Evolutionary conservation across 1,140 invertebrate species (phyloP).

Genomic region (Philotrypesis tridentata): DNA sequence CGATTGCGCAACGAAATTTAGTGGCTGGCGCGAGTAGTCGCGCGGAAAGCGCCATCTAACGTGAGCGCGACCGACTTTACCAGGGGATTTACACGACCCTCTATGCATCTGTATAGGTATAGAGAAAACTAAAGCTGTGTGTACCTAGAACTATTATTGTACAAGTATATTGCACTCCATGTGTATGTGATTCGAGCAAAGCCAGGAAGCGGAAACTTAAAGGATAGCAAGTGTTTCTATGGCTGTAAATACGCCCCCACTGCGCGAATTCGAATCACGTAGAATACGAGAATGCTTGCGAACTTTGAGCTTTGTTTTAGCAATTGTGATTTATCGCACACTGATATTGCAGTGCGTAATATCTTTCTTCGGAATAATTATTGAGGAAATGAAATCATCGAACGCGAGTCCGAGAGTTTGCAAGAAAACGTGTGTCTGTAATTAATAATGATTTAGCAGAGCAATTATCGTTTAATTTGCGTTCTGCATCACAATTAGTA

Average conservation of each 20-base stretch:
- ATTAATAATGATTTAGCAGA: too few relatives aligned
- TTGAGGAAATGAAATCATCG: neutral
- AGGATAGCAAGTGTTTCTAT: neutral
- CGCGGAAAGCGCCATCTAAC: neutral
- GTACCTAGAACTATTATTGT: too few relatives aligned
- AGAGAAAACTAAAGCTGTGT: too few relatives aligned
- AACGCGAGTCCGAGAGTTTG: too few relatives aligned
- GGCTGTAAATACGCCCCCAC: neutral
- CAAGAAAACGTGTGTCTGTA: too few relatives aligned
- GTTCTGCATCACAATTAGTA: too few relatives aligned
- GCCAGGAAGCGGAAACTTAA: neutral
- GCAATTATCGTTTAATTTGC: too few relatives aligned
- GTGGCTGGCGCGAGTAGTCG: too few relatives aligned
- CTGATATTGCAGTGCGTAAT: neutral
- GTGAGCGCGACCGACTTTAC: neutral
- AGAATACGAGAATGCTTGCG: neutral
- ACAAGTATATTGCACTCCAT: too few relatives aligned
- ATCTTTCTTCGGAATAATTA: neutral
- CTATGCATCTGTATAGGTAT: neutral
- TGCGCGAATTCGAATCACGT: neutral
- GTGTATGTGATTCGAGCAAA: neutral
- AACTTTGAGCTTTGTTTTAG: neutral
- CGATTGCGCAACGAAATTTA: neutral
- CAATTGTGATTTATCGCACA: neutral
- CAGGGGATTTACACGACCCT: neutral